Percentiles rank a stretch among this genome's conserved stretches.
Conservation (phyloP, 2,113 vertebrate species). For the Sorex araneus region DNA sequence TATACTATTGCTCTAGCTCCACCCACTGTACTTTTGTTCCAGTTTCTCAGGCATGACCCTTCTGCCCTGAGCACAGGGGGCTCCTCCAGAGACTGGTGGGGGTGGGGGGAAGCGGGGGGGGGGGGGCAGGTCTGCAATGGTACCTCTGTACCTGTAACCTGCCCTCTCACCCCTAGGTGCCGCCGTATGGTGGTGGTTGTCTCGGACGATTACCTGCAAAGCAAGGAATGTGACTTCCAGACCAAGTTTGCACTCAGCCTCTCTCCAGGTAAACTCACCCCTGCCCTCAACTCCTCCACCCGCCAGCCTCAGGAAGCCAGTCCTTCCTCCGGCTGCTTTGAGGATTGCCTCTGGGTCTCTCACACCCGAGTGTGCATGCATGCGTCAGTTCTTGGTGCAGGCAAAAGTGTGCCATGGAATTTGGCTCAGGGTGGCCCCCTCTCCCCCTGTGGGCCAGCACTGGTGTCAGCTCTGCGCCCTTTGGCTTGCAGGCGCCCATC, state of each 20-base stretch:
- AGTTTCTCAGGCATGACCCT: no score
- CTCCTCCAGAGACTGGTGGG: not conserved
- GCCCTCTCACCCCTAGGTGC: conserved; percentile 84
- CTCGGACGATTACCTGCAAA: conserved; percentile 97
- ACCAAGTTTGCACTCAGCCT: conserved; percentile 99
- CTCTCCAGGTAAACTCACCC: conserved; percentile 92
- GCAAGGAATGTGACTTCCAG: conserved; percentile 98
- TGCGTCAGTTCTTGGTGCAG: not conserved
- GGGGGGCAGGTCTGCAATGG: not conserved
- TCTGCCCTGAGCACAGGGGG: not conserved
- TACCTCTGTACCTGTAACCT: not conserved
- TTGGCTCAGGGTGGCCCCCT: not conserved
- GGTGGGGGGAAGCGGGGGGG: not conserved
- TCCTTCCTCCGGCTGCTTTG: not conserved
- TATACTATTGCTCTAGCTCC: no score
- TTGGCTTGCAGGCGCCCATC: conserved; percentile 91
- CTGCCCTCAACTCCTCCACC: not conserved
- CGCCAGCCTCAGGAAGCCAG: not conserved
- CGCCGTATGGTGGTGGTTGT: conserved; percentile 97
- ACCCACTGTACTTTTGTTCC: no score
- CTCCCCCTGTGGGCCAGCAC: not conserved
- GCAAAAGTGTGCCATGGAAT: not conserved
- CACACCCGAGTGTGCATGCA: not conserved
- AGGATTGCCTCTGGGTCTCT: not conserved
- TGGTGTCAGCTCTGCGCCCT: not conserved